A percentile compares a stretch with the other conserved stretches of the same genome.
These are phyloP conservation scores for Lepidurus arcticus DNA, from an alignment of 1,140 invertebrate genomes.

Conservation along the genomic window DNA sequence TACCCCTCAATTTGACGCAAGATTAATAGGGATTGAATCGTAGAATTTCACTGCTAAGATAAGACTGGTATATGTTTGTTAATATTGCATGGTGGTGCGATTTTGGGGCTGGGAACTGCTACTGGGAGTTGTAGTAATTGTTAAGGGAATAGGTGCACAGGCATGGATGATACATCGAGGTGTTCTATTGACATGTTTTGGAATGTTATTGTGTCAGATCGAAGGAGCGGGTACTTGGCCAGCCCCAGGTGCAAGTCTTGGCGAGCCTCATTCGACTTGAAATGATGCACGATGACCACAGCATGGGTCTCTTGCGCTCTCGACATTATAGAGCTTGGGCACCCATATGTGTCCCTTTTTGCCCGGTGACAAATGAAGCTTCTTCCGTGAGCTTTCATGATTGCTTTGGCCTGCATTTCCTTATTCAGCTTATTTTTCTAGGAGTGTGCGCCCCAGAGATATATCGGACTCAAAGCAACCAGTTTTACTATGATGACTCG, in stretches of 20 bases:
- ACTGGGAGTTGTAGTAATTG: not conserved
- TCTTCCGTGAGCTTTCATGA: not conserved
- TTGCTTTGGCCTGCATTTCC: not conserved
- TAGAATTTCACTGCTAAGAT: not conserved
- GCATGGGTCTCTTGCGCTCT: constrained; percentile 1
- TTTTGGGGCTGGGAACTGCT: not conserved
- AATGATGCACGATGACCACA: constrained; percentile 9
- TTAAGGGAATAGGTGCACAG: not conserved
- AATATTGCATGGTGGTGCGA: not conserved
- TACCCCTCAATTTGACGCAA: not conserved
- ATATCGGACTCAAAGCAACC: not conserved
- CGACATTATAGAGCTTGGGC: not conserved
- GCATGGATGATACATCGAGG: not conserved
- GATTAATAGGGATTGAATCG: not conserved
- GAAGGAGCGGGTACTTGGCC: not conserved
- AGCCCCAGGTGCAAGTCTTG: not conserved
- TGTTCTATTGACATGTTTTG: not conserved
- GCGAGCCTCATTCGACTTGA: not conserved
- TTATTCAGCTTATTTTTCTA: not conserved
- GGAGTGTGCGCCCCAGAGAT: not conserved
- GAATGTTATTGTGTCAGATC: not conserved
- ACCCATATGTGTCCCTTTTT: not conserved
- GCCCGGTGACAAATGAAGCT: not conserved
- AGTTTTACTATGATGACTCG: not conserved
- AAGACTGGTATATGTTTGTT: not conserved